Base-by-base conservation (phyloP, 2,797 vertebrate species). In the Mormyrus hasselquistii region DNA sequence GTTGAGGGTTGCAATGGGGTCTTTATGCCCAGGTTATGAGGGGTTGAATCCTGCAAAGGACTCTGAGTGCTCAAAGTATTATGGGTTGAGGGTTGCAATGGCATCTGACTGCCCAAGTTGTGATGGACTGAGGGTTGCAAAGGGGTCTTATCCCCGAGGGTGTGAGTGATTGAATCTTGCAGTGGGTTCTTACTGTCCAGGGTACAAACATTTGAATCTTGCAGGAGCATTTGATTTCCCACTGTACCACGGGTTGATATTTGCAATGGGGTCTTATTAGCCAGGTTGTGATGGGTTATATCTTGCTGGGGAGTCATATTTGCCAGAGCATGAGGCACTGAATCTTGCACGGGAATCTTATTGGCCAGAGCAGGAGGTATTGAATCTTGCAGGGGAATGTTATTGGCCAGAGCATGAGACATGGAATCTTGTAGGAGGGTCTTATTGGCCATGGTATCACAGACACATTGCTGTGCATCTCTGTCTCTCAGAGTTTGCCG, bases 391-490 rank as follows among this genome's bases (percentile, higher is more conserved):
- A 59, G 57, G 57, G 19, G 19, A 22, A 25, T 62, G 6, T 62
- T 62, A 62, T 29, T 52, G 86, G n/a, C 49, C 41, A 52, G 25
- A 16, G 2, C 52, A 22, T 50, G 88, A 49, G 16, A 88, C 55
- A 82, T 87, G 53, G 44, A 73, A 41, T 87, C 22, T 73, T 73
- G 65, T 73, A 73, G 1, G 12, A 76, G 2, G 69, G 69, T 41
- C 69, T 76, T 76, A 76, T 38, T 76, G 69, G 69, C 69, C 34
- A 38, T 76, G 14, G 69, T 19, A 19, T 90, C 41, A 25, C 59
- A 41, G 25, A 52, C 88, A 93, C 93, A 55, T 86, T 93, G 91
- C 47, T 91, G 84, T 88, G 44, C 85, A 89, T 41, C 83, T 90
- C 93, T 91, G 90, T 90, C 91, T 76, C 82, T 25, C 62, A 89